Evolutionary conservation across 2,888 invertebrate genomes (phyloP).

Genomic region (Steinernema hermaphroditum): DNA sequence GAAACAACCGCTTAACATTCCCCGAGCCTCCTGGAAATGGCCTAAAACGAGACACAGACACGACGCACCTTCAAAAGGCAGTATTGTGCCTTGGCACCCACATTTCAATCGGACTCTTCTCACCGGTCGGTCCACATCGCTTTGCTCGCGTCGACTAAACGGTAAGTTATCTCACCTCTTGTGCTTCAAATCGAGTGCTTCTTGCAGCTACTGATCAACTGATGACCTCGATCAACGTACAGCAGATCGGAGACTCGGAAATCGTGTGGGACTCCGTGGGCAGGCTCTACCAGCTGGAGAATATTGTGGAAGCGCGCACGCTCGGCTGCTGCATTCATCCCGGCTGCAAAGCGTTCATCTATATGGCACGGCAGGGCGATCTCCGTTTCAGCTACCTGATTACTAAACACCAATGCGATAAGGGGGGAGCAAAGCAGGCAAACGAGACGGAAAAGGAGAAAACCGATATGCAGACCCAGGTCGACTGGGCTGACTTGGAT

Average conservation of each 20-base stretch:
- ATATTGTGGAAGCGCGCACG: neutral
- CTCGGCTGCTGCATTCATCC: neutral
- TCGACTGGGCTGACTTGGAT: no score
- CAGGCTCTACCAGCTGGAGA: neutral
- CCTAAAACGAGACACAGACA: no score
- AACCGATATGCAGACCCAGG: no score
- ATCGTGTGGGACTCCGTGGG: constrained; percentile 77
- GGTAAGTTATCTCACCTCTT: no score
- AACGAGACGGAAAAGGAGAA: neutral
- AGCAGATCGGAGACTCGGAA: constrained; percentile 82
- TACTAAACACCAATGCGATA: neutral
- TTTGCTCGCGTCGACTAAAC: no score
- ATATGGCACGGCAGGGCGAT: neutral
- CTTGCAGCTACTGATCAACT: constrained; percentile 65
- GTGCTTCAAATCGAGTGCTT: no score
- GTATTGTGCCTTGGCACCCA: no score
- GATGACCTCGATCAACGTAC: constrained; percentile 78
- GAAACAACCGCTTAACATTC: no score
- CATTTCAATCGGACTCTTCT: no score
- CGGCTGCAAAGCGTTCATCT: neutral
- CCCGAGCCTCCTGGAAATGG: no score
- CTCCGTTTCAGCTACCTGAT: neutral
- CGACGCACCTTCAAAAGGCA: no score
- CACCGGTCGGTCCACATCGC: no score
- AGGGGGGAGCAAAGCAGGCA: neutral